Conservation (phyloP, 2,113 vertebrate species). For the Otocyon megalotis region DNA sequence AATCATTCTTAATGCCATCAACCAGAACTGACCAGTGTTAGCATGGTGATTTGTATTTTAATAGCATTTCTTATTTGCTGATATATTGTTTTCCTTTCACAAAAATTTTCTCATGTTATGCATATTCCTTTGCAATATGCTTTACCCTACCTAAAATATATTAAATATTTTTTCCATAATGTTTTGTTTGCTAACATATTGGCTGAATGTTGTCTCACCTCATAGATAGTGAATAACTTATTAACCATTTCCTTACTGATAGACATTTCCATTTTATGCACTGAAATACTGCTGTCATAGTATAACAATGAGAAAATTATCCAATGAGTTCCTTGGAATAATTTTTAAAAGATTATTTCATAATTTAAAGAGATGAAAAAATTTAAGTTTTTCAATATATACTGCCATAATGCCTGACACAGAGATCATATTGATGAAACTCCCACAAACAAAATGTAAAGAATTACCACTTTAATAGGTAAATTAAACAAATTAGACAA, state of each 20-base stretch:
- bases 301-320: background rate
- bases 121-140: background rate
- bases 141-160: background rate
- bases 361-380: background rate
- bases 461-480: background rate
- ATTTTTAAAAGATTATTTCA: slow-evolving; percentile 32
- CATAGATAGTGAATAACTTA: background rate
- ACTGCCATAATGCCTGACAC: background rate
- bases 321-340: background rate
- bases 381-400: background rate
- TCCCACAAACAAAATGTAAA: background rate
- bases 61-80: background rate
- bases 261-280: background rate
- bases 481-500: background rate
- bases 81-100: slow-evolving; percentile 16
- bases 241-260: background rate
- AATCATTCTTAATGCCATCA: background rate
- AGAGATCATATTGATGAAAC: background rate
- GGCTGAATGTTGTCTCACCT: slow-evolving; percentile 14
- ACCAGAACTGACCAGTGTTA: background rate
- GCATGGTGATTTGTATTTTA: background rate
- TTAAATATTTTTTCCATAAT: background rate
- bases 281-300: background rate
- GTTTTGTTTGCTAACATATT: background rate
- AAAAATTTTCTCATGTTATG: background rate